Conservation (phyloP, 2,797 vertebrate species). For the Uromys caudimaculatus region DNA sequence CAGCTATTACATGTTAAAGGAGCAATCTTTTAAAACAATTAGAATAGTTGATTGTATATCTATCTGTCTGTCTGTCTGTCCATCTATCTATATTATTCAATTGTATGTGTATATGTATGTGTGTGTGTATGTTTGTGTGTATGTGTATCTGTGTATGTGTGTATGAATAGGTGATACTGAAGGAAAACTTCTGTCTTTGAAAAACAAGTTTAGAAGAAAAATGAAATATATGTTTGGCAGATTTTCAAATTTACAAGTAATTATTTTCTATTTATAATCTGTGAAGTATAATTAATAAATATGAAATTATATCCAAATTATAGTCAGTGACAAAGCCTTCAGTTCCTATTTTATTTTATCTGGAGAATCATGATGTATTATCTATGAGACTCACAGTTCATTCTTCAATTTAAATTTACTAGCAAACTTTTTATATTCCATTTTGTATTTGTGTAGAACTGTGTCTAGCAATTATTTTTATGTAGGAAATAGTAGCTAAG, state of each 20-base stretch:
- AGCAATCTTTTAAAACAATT: neutral
- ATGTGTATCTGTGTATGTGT: neutral
- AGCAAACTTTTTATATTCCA: neutral
- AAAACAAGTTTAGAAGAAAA: neutral
- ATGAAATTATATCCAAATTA: neutral
- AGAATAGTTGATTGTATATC: neutral
- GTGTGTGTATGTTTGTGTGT: neutral
- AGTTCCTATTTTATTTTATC: neutral
- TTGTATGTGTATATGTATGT: too few relatives aligned
- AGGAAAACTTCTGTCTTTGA: neutral
- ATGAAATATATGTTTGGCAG: neutral
- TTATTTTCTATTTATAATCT: neutral
- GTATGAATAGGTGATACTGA: neutral
- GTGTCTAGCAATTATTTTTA: neutral
- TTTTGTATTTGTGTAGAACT: fast-evolving
- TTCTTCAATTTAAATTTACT: neutral
- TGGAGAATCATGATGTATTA: neutral
- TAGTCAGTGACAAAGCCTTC: neutral
- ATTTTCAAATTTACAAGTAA: neutral
- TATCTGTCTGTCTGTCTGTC: too few relatives aligned
- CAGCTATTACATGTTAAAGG: neutral
- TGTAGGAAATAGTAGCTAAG: neutral
- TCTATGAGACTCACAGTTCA: neutral
- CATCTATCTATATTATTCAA: too few relatives aligned
- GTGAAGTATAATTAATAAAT: neutral